Evolutionary conservation across 2,888 invertebrate genomes (phyloP).

Genomic region (Pyrgus malvae): DNA sequence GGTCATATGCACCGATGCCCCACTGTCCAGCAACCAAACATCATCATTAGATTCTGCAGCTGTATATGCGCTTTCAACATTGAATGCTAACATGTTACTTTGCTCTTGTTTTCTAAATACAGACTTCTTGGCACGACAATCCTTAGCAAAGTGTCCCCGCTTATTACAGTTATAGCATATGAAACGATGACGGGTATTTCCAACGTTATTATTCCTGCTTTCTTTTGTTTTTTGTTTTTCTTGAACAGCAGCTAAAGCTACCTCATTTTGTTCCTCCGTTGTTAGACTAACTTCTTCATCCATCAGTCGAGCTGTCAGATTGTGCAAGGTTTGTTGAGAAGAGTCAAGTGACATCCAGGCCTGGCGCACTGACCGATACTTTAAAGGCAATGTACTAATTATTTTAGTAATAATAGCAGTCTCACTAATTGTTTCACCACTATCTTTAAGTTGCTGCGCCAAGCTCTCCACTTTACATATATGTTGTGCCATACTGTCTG

Average conservation of each 20-base stretch:
- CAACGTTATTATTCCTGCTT: constrained; percentile 1
- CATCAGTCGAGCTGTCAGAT: constrained; percentile 36
- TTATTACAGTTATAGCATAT: constrained; percentile 39
- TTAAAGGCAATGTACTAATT: constrained; percentile 36
- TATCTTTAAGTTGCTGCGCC: constrained; percentile 37
- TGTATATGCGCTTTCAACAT: constrained; percentile 22
- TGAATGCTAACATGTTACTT: constrained; percentile 36
- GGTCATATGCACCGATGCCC: constrained; percentile 39
- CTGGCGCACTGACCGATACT: constrained; percentile 37
- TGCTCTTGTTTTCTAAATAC: constrained; percentile 26
- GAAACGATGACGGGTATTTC: constrained; percentile 30
- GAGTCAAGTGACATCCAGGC: constrained; percentile 39
- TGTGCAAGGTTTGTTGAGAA: constrained; percentile 28
- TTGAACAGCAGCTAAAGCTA: constrained; percentile 32
- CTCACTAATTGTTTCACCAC: constrained; percentile 39
- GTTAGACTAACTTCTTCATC: constrained; percentile 33
- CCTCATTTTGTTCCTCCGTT: constrained; percentile 32
- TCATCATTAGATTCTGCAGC: constrained; percentile 17
- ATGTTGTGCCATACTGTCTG: constrained; percentile 38
- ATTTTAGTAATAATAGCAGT: constrained; percentile 41
- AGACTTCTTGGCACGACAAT: constrained; percentile 35
- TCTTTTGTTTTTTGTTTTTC: too few species aligned
- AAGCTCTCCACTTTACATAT: constrained; percentile 36
- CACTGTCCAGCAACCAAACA: constrained; percentile 36
- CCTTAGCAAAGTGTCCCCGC: constrained; percentile 37